Evolutionary conservation across 53 echinoderm and acorn worm species (phyloP), one percentile per base, ranked within the genome.

Genomic region (Antedon mediterranea): DNA sequence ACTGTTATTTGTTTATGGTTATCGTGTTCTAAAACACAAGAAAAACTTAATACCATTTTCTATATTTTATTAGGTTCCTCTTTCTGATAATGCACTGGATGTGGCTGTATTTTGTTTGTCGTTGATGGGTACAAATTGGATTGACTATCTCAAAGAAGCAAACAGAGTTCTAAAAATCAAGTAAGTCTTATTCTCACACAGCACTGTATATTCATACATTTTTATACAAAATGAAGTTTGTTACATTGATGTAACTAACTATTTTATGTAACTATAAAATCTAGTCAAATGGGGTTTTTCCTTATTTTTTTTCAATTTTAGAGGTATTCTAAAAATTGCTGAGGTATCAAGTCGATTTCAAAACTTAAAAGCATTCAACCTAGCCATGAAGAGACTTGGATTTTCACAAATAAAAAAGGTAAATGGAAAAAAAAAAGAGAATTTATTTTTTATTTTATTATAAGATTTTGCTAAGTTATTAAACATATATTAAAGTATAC

Each of bases 61-160:
- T n/a, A n/a, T 81, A 26, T 57, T 43, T 41, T 79, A 0, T 79
- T 85, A 94, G 95, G 95, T 94, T 28, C 95, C 95, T 0, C 31
- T 94, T 74, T 82, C 83, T 75, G 82, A 76, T n/a, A 77, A 83
- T 28, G 71, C 74, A 30, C 83, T 94, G 37, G 95, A 94, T 73
- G 81, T 94, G 18, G 95, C 89, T 31, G 84, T 91, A 18, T 91
- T 89, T 77, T 94, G 91, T 78, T 80, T 94, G 79, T 89, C 95
- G 29, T 81, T 94, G 78, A 94, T 94, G 95, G 95, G 95, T 29
- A 94, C 89, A 30, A 87, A 94, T 80, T 89, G 91, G 91, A 83
- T 85, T 30, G 87, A 84, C n/a, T 94, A 87, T 82, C 30, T 91
- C 37, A 81, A 76, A 73, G 95, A 94, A 82, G 95, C 89, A 31